Evolutionary conservation across 2,113 vertebrate species (phyloP).

Genomic region (Ctenomys sociabilis): DNA sequence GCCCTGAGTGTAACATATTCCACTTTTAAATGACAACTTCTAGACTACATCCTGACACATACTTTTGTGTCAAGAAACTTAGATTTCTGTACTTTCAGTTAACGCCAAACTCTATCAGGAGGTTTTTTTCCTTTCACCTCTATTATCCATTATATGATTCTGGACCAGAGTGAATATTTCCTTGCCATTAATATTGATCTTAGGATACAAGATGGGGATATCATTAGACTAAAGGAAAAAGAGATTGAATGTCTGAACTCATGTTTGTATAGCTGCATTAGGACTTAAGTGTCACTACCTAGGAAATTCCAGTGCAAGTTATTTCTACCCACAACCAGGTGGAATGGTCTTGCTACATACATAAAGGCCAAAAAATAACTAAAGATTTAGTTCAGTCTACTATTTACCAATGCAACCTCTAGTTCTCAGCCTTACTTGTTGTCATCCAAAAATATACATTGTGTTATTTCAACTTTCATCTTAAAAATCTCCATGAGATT

Average conservation of each 20-base stretch:
- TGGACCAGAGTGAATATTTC: neutral
- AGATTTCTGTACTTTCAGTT: neutral
- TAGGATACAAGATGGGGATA: neutral
- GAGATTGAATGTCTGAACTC: neutral
- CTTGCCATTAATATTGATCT: neutral
- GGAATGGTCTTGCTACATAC: neutral
- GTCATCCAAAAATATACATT: neutral
- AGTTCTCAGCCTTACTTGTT: neutral
- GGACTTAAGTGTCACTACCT: neutral
- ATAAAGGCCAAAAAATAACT: neutral
- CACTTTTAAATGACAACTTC: neutral
- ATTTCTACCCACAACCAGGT: neutral
- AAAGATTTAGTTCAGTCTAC: neutral
- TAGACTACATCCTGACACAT: neutral
- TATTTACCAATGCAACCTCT: neutral
- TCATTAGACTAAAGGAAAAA: neutral
- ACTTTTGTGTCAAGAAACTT: neutral
- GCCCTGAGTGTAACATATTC: neutral
- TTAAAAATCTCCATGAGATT: slow-evolving; percentile 23
- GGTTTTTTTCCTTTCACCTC: neutral
- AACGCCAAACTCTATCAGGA: neutral
- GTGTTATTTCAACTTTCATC: neutral
- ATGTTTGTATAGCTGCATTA: neutral
- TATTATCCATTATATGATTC: neutral
- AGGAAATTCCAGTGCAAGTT: neutral